phyloP scores from a whole-genome alignment of 2,797 vertebrate species.

The Neosalanx taihuensis region DNA sequence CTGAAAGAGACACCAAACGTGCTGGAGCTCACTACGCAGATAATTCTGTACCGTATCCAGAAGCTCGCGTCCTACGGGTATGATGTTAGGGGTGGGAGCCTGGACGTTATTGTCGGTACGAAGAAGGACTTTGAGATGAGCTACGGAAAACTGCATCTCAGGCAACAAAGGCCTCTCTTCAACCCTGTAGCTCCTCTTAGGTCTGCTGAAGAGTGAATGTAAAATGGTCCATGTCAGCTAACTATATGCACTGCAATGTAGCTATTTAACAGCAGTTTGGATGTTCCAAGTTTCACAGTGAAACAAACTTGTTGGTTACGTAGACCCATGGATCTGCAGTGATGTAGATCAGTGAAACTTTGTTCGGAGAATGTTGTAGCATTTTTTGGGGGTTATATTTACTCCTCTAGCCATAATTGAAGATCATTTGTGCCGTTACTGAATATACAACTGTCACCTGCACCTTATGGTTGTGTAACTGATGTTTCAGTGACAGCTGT shows the following conservation, averaged over 20 bases:
- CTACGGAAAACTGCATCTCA: conserved; percentile 74
- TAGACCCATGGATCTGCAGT: no score
- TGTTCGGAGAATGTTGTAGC: no score
- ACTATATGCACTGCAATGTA: not conserved
- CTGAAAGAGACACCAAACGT: conserved; percentile 78
- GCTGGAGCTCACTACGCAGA: conserved; percentile 84
- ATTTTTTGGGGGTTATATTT: not conserved
- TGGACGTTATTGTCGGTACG: conserved; percentile 81
- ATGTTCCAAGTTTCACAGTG: not conserved
- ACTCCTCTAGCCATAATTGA: not conserved
- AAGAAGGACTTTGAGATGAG: conserved; percentile 87
- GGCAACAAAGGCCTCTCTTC: conserved; percentile 78
- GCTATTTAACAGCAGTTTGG: not conserved
- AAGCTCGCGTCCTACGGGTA: conserved; percentile 80
- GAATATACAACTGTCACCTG: not conserved
- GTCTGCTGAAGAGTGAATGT: conserved; percentile 67
- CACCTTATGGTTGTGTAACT: conserved; percentile 4
- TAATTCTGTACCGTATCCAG: conserved; percentile 81
- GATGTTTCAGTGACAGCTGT: not conserved
- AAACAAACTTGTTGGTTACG: no score
- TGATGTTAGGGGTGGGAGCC: conserved; percentile 68
- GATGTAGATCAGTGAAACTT: no score
- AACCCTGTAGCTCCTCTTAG: conserved; percentile 82
- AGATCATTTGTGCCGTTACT: no score
- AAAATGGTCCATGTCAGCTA: no score